Evolutionary conservation across 2,797 vertebrate genomes (phyloP), one percentile per base, ranked within the genome.

Genomic region (Trachurus trachurus): DNA sequence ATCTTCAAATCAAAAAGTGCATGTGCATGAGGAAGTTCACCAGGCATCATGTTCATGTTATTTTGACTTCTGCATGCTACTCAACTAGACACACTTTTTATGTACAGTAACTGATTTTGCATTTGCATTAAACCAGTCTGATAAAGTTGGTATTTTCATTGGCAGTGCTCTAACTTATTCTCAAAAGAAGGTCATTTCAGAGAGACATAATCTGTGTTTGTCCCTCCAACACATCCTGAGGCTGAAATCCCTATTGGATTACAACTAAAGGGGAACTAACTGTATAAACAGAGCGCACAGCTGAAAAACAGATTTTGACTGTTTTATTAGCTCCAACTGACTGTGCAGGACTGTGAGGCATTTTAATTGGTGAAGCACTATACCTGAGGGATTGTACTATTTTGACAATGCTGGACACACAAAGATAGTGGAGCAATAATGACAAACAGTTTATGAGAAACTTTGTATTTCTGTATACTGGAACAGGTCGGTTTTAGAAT

Each of bases 221-320:
- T 57, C 40, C 40, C 12, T 44, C 11, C 42, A 44, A 44, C 42
- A 70, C 22, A 70, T 70, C 60, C 53, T 42, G 21, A 52, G 53
- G 47, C 31, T 65, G 19, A 67, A 68, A 70, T 54, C 44, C 59
- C 42, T n/a, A 49, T 26, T 19, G 52, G 42, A 71, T 52, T 26
- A 26, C 47, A 19, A 26, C 45, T 26, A 17, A 44, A 44, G 13
- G 59, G 22, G 26, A 64, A 21, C n/a, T 42, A 47, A 47, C 47
- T 50, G 9, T 42, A 57, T 54, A 44, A 62, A 10, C 40, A 61
- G 59, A 53, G 13, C 13, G 16, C 16, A 19, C n/a, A 76, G 47
- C 19, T 67, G 22, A 73, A 57, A 54, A 80, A 73, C 17, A 42
- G 29, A 58, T 69, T 69, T 52, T 16, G 5, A 37, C 21, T 45